These are phyloP conservation scores for Holcopasites calliopsidis DNA, from an alignment of 1,140 invertebrate genomes.

Conservation along the genomic window DNA sequence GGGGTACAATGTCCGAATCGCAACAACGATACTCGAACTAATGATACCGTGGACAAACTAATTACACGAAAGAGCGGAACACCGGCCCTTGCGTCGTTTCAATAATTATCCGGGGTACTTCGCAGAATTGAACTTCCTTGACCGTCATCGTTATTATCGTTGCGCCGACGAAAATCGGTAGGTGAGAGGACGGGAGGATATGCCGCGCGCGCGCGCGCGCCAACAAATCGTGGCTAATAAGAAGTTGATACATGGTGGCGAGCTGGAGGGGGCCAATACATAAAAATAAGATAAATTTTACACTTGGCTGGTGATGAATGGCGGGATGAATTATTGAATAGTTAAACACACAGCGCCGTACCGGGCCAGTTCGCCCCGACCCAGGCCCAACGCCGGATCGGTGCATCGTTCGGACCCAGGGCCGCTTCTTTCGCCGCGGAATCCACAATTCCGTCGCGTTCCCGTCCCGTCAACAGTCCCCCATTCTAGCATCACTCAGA, in stretches of 20 bases:
- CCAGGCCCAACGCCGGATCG: conserved; percentile 37
- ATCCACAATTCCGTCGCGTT: conserved; percentile 27
- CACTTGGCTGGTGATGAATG: conserved; percentile 73
- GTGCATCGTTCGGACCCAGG: conserved; percentile 48
- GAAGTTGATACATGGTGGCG: conserved; percentile 69
- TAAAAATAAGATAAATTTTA: conserved; percentile 74
- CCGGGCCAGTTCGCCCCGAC: conserved; percentile 37
- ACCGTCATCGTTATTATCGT: conserved; percentile 12
- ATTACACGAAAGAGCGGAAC: conserved; percentile 43
- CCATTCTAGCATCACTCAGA: not conserved
- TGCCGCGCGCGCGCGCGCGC: conserved; percentile 62
- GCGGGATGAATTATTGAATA: conserved; percentile 74
- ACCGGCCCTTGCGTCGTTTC: conserved; percentile 30
- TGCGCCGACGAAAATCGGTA: conserved; percentile 36
- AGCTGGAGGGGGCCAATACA: conserved; percentile 69
- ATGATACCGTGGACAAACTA: conserved; percentile 50
- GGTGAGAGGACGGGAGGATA: conserved; percentile 17
- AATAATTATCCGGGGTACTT: conserved; percentile 23
- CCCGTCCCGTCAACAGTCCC: not conserved
- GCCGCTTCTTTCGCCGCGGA: conserved; percentile 48
- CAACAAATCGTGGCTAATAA: conserved; percentile 73
- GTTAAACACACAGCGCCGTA: conserved; percentile 71
- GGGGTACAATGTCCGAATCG: conserved; percentile 46
- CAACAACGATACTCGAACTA: conserved; percentile 53
- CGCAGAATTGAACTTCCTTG: not conserved